Evolutionary conservation across 2,888 invertebrate genomes (phyloP), one percentile per base, ranked within the genome.

Genomic region (Melitaea athalia): DNA sequence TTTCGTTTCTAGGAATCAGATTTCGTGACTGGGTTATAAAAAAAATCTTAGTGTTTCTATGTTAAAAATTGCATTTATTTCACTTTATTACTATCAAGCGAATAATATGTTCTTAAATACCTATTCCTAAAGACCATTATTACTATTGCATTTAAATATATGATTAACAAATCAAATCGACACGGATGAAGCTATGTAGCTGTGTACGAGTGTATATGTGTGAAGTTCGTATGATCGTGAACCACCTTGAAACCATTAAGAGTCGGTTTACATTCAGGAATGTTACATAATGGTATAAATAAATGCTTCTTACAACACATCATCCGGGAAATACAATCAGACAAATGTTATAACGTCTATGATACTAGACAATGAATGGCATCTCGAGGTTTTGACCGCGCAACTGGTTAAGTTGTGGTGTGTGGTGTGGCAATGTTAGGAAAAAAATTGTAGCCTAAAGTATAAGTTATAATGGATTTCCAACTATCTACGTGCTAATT

Each of bases 191-290:
- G 38, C 10, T 11, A 24, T 10, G 5, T n/a, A n/a, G n/a, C n/a
- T n/a, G n/a, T 5, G 24, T 5, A 10, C 24, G 24, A 24, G 31
- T n/a, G n/a, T 15, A 4, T 57, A 57, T 57, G 11, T 57, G 42
- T 57, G 42, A 42, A 33, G 53, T 55, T 33, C 24, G 55, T 42
- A 43, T 10, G 60, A 42, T 52, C 45, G 53, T 60, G 14, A 60
- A 65, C 53, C 45, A 60, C 65, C 65, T 65, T 65, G 60, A 60
- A 64, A 45, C 45, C 14, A 15, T 38, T 24, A 47, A 50, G 50
- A 50, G 17, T 50, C 50, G 7, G 50, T 50, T 50, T 50, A 50
- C 50, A 50, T 50, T 50, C 55, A 15, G 57, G 57, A 57, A 15
- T 49, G 47, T 38, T 4, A 33, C 33, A 42, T 38, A n/a, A 57